Evolutionary conservation across 2,888 invertebrate genomes (phyloP).

Genomic region (Osedax frankpressi): DNA sequence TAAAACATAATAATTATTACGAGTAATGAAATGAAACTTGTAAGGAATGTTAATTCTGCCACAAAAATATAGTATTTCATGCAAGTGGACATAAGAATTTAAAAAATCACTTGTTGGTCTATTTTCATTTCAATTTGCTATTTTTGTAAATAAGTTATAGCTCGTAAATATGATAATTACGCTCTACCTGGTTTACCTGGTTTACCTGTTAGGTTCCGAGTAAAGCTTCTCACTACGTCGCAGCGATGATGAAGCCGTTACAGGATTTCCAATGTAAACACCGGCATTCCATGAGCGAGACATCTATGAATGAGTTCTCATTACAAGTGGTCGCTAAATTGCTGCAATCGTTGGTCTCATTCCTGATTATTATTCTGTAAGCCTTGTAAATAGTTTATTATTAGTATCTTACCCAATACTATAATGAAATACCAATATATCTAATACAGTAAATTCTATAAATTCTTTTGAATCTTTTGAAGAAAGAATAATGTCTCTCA

Average conservation of each 20-base stretch:
- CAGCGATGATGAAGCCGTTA: not conserved
- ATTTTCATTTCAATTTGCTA: too few relatives aligned
- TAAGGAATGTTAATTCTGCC: too few relatives aligned
- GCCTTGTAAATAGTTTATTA: not conserved
- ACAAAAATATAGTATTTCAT: too few relatives aligned
- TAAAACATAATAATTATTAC: too few relatives aligned
- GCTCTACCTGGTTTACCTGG: too few relatives aligned
- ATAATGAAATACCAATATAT: not conserved
- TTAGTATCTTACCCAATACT: not conserved
- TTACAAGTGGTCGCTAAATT: not conserved
- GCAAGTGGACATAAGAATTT: too few relatives aligned
- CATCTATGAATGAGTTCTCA: not conserved
- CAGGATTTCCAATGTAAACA: not conserved
- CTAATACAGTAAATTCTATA: not conserved
- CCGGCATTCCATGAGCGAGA: not conserved
- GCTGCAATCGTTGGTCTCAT: not conserved
- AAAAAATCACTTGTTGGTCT: too few relatives aligned
- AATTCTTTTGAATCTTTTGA: not conserved
- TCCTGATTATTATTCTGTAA: not conserved
- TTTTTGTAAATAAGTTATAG: too few relatives aligned
- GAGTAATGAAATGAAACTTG: too few relatives aligned
- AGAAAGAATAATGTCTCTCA: not conserved
- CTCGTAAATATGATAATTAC: too few relatives aligned
- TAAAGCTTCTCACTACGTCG: not conserved
- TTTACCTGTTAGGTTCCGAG: not conserved